These are phyloP conservation scores for Poeciliopsis prolifica DNA, from an alignment of 2,113 vertebrate species.

Conservation along the genomic window DNA sequence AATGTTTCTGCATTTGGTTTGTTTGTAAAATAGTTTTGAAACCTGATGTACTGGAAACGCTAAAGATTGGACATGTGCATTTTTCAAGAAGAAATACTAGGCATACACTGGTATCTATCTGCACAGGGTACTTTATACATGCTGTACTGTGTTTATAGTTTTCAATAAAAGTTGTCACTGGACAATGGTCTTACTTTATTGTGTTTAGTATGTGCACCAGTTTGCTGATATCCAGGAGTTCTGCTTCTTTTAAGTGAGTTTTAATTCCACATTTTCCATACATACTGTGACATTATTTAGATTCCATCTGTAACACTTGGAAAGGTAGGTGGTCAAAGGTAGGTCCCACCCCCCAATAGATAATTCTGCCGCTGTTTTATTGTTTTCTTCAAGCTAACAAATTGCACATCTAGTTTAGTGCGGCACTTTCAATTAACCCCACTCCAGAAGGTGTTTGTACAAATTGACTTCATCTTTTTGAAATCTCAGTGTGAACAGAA, in stretches of 20 bases:
- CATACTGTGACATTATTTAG: neutral
- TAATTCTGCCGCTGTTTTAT: too few species aligned
- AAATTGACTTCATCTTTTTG: too few species aligned
- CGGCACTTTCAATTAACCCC: too few species aligned
- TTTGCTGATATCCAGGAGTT: neutral
- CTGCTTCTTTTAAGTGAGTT: neutral
- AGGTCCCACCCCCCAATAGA: too few species aligned
- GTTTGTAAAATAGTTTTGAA: conserved; percentile 86
- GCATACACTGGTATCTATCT: conserved; percentile 79
- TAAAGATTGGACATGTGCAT: conserved; percentile 76
- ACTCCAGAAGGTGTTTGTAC: too few species aligned
- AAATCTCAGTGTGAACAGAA: too few species aligned
- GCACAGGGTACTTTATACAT: conserved; percentile 83
- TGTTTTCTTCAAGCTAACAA: too few species aligned
- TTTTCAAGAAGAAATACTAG: conserved; percentile 76
- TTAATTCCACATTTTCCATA: neutral
- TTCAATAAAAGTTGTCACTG: conserved; percentile 1
- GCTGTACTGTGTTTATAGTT: conserved; percentile 1
- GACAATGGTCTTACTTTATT: neutral
- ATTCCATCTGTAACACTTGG: neutral
- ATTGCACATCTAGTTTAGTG: too few species aligned
- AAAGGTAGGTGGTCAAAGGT: neutral
- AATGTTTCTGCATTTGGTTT: conserved; percentile 83
- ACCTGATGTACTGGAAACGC: conserved; percentile 84
- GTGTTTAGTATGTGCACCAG: neutral